Evolutionary conservation across 2,113 vertebrate species (phyloP), one percentile per base, ranked within the genome.

Genomic region (Cricetomys ansorgei): DNA sequence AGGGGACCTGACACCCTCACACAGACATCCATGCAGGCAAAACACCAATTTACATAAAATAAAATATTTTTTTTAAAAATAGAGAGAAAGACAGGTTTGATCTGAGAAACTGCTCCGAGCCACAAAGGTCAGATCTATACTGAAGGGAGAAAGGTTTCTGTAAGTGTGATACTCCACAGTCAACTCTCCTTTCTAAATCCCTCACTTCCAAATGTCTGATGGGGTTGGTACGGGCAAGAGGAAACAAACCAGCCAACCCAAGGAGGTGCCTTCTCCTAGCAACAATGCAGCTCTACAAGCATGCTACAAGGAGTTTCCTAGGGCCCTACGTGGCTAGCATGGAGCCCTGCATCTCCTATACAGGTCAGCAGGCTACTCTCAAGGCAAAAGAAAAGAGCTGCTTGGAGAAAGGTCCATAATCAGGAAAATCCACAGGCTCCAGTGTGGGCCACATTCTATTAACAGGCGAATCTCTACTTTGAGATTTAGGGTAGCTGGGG

Each of bases 181-280:
- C 25, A 29, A 59, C 10, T 16, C 53, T 77, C 85, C 43, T 34
- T 8, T 34, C 8, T 16, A 19, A 43, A 65, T 37, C n/a, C 43
- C 80, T 75, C 10, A 59, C 94, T 90, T 88, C 85, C 86, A 76
- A 65, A 79, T 48, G 69, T 55, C 84, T 95, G 55, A 89, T 43
- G 15, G 88, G 75, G 57, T 77, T 53, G 62, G 53, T 77, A 4
- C 75, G 67, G 79, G 21, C 11, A 88, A 59, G 37, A 85, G n/a
- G 77, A 85, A 83, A 34, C 34, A 48, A 75, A 85, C 4, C 50
- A 94, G 77, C 62, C 92, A 85, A 57, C 11, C 37, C 34, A 3
- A 4, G 21, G 21, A 73, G 29, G 45, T 0, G 16, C 50, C 73
- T 88, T 70, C 53, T 89, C 67, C 48, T 4, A 50, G 77, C 64